Conservation (phyloP, 2,797 vertebrate species). For the Hozukius guyotensis region DNA sequence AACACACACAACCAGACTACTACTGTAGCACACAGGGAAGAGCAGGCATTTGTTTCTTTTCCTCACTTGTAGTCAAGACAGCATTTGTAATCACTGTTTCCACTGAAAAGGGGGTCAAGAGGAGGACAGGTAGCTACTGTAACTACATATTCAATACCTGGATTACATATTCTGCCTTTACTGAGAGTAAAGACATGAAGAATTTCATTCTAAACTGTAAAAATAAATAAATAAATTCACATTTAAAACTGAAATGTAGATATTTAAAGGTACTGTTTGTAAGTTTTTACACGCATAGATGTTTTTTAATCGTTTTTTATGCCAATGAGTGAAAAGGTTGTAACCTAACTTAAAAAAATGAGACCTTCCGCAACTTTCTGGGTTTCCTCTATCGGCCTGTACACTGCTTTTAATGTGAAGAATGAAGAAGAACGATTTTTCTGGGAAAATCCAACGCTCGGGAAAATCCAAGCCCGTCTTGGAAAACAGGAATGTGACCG, state of each 20-base stretch:
- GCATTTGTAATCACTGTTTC: slow-evolving; percentile 11
- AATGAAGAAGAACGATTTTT: too few species aligned
- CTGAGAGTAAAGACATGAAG: background rate
- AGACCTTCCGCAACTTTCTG: too few species aligned
- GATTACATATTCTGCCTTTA: background rate
- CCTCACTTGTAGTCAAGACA: background rate
- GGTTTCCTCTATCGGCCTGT: too few species aligned
- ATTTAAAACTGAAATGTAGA: background rate
- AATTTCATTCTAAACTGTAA: background rate
- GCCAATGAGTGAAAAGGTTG: too few species aligned
- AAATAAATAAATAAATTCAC: background rate
- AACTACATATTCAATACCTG: slow-evolving; percentile 6
- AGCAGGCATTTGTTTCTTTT: background rate
- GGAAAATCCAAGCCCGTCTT: too few species aligned
- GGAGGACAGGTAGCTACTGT: slow-evolving; percentile 43
- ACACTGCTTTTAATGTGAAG: too few species aligned
- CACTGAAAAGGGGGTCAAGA: slow-evolving; percentile 46
- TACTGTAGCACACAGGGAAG: background rate
- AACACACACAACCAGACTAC: background rate
- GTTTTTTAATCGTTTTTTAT: too few species aligned
- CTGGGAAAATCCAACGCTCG: too few species aligned
- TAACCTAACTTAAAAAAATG: too few species aligned
- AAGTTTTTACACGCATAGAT: too few species aligned
- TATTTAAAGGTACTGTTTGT: background rate
- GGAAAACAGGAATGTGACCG: too few species aligned